Evolutionary conservation across 64 coral and sea anemone genomes (phyloP).

Genomic region (Montipora cactus): DNA sequence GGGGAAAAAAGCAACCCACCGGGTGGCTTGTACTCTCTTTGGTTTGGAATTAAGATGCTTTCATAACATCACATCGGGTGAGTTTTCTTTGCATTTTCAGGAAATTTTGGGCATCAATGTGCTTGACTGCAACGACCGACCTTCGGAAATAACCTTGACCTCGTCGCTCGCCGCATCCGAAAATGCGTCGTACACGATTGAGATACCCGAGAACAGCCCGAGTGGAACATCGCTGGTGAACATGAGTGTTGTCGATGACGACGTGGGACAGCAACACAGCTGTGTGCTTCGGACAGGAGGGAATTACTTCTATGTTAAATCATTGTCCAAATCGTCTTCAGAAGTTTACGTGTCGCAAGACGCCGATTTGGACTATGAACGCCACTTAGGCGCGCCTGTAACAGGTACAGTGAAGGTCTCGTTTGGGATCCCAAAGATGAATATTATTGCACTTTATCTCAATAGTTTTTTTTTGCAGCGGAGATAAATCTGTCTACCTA

Average conservation of each 20-base stretch:
- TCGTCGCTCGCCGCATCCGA: slow-evolving; percentile 28
- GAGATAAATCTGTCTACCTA: too few relatives aligned
- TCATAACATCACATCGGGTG: too few relatives aligned
- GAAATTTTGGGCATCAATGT: background rate
- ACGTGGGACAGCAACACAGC: slow-evolving; percentile 69
- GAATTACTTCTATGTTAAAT: slow-evolving; percentile 46
- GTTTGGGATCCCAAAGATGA: background rate
- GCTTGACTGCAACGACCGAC: slow-evolving; percentile 82
- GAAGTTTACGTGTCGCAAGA: slow-evolving; percentile 66
- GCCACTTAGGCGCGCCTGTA: slow-evolving; percentile 19
- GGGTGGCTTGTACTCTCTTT: too few relatives aligned
- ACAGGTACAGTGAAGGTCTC: slow-evolving; percentile 56
- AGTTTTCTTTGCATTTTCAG: too few relatives aligned
- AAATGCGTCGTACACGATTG: slow-evolving; percentile 18
- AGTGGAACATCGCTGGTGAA: slow-evolving; percentile 66
- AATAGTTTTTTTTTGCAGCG: too few relatives aligned
- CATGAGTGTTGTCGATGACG: slow-evolving; percentile 78
- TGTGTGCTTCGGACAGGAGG: slow-evolving; percentile 59
- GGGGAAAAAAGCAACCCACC: too few relatives aligned
- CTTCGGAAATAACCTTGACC: slow-evolving; percentile 42
- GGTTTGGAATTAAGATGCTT: too few relatives aligned
- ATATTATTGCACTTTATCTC: too few relatives aligned
- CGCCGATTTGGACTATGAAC: slow-evolving; percentile 79
- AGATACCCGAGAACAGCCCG: slow-evolving; percentile 83
- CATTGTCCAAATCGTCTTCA: slow-evolving; percentile 31